Conservation (phyloP, 2,797 vertebrate species). For the Phoxinus dragarum region DNA sequence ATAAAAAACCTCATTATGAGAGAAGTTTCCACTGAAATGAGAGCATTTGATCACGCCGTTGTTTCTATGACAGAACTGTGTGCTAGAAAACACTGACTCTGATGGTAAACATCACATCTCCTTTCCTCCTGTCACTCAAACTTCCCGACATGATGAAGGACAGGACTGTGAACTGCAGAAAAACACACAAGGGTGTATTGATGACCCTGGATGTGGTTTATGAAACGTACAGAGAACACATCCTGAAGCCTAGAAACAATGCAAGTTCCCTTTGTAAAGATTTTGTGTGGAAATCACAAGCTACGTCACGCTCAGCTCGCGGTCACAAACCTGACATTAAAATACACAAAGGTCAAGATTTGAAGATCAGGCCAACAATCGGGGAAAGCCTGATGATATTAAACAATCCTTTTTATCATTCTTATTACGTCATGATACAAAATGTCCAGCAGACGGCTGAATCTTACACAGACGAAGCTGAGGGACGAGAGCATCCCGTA, state of each 20-base stretch:
- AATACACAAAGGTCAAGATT: not conserved
- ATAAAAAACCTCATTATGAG: constrained; percentile 37
- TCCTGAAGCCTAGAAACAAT: constrained; percentile 16
- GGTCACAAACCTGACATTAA: not conserved
- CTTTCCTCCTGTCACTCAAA: not conserved
- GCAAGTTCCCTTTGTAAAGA: constrained; percentile 5
- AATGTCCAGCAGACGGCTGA: not conserved
- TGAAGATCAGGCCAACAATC: not conserved
- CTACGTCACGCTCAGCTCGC: not conserved
- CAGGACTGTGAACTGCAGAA: not conserved
- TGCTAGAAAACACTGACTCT: constrained; percentile 32
- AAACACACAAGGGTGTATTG: not conserved
- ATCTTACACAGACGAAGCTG: not conserved
- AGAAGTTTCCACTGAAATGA: constrained; percentile 54
- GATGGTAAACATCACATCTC: not conserved
- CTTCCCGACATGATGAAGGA: not conserved
- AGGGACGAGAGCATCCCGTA: not conserved
- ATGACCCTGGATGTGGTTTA: constrained; percentile 8
- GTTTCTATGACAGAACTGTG: constrained; percentile 27
- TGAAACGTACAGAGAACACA: not conserved
- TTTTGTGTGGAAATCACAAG: not conserved
- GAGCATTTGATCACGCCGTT: constrained; percentile 48
- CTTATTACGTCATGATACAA: not conserved
- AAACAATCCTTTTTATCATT: not conserved
- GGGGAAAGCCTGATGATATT: no score